Percentiles rank a stretch among this genome's conserved stretches.
Evolutionary conservation across 2,888 invertebrate genomes (phyloP).

Genomic region (Xestia c-nigrum): DNA sequence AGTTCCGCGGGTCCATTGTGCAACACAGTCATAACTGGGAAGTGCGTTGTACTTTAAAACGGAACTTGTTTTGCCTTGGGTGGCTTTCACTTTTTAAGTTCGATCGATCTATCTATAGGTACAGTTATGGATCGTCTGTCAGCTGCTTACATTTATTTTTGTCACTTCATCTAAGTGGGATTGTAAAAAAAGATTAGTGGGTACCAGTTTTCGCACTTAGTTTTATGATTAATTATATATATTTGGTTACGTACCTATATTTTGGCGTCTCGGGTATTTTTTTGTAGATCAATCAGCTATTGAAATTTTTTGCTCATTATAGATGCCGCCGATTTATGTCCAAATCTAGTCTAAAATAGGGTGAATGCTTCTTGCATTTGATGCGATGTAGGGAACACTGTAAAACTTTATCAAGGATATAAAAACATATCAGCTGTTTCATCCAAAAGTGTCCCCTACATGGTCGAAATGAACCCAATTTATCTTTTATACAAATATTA

Average conservation of each 20-base stretch:
- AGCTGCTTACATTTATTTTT: constrained; percentile 12
- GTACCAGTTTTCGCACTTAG: not conserved
- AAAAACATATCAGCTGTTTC: not conserved
- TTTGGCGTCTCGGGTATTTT: not conserved
- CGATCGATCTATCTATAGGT: constrained; percentile 43
- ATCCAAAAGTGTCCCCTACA: not conserved
- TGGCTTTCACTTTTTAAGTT: constrained; percentile 75
- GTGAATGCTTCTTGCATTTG: not conserved
- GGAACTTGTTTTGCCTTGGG: constrained; percentile 70
- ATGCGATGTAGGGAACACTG: not conserved
- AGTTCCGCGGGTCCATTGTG: constrained; percentile 50
- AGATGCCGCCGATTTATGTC: no score
- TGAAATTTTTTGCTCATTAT: no score
- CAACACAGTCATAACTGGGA: constrained; percentile 37
- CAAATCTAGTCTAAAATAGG: no score
- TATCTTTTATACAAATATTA: no score
- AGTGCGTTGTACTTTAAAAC: constrained; percentile 62
- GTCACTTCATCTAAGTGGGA: not conserved
- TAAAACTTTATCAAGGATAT: not conserved
- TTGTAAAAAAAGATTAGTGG: not conserved
- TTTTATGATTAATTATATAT: no score
- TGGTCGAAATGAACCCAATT: not conserved
- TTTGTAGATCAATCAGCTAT: not conserved
- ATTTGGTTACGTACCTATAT: not conserved
- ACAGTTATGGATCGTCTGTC: constrained; percentile 35